Base-by-base conservation (phyloP, 2,113 vertebrate species). In the Oryzias celebensis region DNA sequence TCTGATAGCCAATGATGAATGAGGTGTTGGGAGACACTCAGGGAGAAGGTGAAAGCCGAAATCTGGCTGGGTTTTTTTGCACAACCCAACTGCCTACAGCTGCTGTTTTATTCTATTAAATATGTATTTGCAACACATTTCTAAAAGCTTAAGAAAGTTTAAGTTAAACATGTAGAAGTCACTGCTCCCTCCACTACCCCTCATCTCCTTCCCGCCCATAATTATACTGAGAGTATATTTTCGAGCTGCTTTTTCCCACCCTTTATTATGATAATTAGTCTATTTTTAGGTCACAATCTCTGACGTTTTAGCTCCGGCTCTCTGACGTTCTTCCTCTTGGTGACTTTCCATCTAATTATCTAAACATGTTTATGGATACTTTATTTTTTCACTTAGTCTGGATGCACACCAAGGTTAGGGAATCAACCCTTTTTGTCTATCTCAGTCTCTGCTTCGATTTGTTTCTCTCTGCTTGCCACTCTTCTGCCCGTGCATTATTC, bases 201-300 rank as follows among this genome's bases (percentile, higher is more conserved):
- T 56, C 44, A 62, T 20, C 24, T 15, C 6, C 8, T 68, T 79
- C 71, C 59, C 58, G 77, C 72, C 68, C 62, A 45, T 41, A 22
- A 60, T 64, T 46, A 42, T 3, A 7, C 47, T 42, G 22, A 64
- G 62, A 57, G 49, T 6, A 15, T 66, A 56, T 79, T 45, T 76
- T 78, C 66, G 74, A 62, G 60, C 80, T 73, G 51, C 75, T 71
- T 56, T 18, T 65, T 65, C 76, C 69, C 67, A 28, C 49, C 58
- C 71, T 79, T 74, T 83, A 68, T 88, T 83, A 88, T 87, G 84
- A 76, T 85, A 85, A 89, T 89, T 74, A 80, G 55, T 68, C 84
- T 89, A 88, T 89, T 88, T 89, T 85, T 88, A 88, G 84, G 58
- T 68, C 60, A 31, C 47, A 65, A 58, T 68, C 57, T 64, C 62